A percentile compares a stretch with the other conserved stretches of the same genome.
Conservation (phyloP, 2,797 vertebrate species). For the Tragopan temminckii region DNA sequence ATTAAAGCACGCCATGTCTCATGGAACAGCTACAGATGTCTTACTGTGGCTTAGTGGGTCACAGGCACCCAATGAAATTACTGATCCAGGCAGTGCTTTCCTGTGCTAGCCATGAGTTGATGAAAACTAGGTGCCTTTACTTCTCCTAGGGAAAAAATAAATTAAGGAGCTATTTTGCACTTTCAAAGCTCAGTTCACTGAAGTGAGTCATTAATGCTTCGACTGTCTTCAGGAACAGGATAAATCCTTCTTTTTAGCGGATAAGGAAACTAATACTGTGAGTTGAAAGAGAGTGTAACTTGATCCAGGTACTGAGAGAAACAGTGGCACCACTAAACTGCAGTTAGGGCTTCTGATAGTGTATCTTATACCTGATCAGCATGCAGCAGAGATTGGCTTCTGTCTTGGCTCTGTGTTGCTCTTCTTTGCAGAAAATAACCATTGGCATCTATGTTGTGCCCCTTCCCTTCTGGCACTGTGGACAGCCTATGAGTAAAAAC, state of each 20-base stretch:
- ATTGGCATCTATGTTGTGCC: background rate
- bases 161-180: background rate
- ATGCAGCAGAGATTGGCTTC: background rate
- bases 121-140: background rate
- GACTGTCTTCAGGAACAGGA: background rate
- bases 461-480: background rate
- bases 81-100: background rate
- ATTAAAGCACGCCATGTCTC: background rate
- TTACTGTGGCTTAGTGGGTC: background rate
- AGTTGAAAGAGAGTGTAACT: background rate
- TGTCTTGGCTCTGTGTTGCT: too few relatives aligned
- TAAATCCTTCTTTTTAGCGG: background rate
- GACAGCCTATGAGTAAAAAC: background rate
- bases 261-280: background rate
- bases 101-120: background rate
- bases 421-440: background rate
- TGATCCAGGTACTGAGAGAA: background rate
- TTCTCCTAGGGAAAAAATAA: background rate
- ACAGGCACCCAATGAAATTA: background rate
- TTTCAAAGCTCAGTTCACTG: background rate
- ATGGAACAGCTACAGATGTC: background rate
- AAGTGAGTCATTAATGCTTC: background rate
- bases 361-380: background rate
- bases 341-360: background rate
- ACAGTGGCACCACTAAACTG: background rate